Evolutionary conservation across 2,797 vertebrate genomes (phyloP).

Genomic region (Microctenopoma stevenorrisi): DNA sequence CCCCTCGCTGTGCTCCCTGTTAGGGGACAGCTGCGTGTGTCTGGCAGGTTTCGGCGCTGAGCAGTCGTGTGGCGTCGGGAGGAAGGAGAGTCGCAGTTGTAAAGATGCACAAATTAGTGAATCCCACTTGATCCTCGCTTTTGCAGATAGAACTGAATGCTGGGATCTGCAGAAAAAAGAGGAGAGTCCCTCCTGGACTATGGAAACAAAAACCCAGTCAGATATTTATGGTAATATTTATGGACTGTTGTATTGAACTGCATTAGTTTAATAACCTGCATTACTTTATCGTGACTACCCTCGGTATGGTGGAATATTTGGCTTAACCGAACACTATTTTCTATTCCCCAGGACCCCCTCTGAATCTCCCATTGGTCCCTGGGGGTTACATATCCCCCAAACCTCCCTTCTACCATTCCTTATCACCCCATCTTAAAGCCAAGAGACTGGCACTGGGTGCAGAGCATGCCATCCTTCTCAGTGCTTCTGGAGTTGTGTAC

Average conservation of each 20-base stretch:
- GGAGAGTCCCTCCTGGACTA: slow-evolving; percentile 72
- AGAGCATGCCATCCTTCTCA: slow-evolving; percentile 88
- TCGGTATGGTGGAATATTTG: neutral
- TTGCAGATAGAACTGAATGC: slow-evolving; percentile 74
- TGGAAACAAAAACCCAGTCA: slow-evolving; percentile 44
- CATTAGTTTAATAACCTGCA: too few species aligned
- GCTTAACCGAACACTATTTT: neutral
- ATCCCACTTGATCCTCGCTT: slow-evolving; percentile 77
- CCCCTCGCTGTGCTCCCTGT: neutral
- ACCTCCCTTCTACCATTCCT: slow-evolving; percentile 82
- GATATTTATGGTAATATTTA: slow-evolving; percentile 37
- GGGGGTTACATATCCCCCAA: slow-evolving; percentile 81
- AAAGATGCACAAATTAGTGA: slow-evolving; percentile 84
- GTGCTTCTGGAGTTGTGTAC: slow-evolving; percentile 79
- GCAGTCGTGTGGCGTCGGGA: neutral
- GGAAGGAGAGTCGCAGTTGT: slow-evolving; percentile 72
- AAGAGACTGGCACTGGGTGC: slow-evolving; percentile 84
- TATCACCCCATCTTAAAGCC: slow-evolving; percentile 79
- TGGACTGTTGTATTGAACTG: too few species aligned
- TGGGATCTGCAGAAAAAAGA: slow-evolving; percentile 76
- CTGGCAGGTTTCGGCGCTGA: slow-evolving; percentile 77
- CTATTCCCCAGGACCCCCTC: slow-evolving; percentile 43
- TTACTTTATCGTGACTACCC: neutral
- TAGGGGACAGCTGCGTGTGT: slow-evolving; percentile 69
- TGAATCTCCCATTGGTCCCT: slow-evolving; percentile 85